Base-by-base conservation (phyloP, 1,140 invertebrate species). In the Trinorchestia longiramus region DNA sequence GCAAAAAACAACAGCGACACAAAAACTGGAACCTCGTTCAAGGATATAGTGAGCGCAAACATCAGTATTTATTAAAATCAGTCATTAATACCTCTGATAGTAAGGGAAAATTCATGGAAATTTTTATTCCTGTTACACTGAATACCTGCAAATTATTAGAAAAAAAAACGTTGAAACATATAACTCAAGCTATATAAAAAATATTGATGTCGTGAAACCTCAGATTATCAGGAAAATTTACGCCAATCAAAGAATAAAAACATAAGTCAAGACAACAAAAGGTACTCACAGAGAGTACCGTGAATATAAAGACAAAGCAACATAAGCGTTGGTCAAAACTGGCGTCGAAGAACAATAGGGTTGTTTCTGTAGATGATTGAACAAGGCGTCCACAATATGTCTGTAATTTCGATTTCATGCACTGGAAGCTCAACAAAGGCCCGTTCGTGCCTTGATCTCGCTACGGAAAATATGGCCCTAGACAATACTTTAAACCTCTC, bases 331-430 rank as follows among this genome's bases (percentile, higher is more conserved):
- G 62, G 62, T 36, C 62, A 77, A 1, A 36, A 11, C 6, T 11
- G 62, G 62, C 62, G 8, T 77, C 62, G 62, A 11, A 36, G 62
- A 77, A 77, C 62, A 77, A 77, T 77, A 36, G 62, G 15, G 62
- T 36, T 77, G 62, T 77, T 77, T 77, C 11, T 36, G 15, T 77
- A 77, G 62, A 77, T 77, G 15, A 77, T 77, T 77, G 15, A 77
- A 77, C 62, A 77, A 77, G 62, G 62, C 62, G 62, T 77, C 62
- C 62, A 77, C 62, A 23, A 77, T 28, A 28, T 77, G 62, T 77
- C 62, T 77, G 28, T 77, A 77, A 77, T 77, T 77, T 77, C 62
- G 62, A 77, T 77, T 77, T 77, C 62, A 77, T 77, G 62, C 62
- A 77, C 62, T 77, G 62, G 62, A 77, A 77, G 62, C 62, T 36